These are phyloP conservation scores for Hypotaenidia philippensis DNA, from an alignment of 2,797 vertebrate species.

Conservation along the genomic window DNA sequence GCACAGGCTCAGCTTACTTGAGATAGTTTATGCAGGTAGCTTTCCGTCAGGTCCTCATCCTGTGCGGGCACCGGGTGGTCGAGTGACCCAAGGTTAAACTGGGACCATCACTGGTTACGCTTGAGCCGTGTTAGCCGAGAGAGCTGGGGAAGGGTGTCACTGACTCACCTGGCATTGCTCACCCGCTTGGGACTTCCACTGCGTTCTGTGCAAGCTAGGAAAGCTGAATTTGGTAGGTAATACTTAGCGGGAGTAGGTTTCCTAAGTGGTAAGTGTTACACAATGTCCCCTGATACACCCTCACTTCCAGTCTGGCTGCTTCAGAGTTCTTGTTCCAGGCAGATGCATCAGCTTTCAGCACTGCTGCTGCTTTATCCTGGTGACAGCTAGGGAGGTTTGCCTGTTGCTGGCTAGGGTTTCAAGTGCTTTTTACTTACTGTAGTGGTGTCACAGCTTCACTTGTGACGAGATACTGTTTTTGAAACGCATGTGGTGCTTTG, in stretches of 20 bases:
- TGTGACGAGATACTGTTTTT: not conserved
- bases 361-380: not conserved
- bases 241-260: not conserved
- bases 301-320: accelerated
- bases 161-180: not conserved
- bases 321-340: not conserved
- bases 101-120: accelerated
- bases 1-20: accelerated
- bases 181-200: accelerated
- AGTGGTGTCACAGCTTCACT: not conserved
- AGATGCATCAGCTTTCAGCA: not conserved
- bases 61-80: accelerated
- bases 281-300: not conserved
- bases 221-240: not conserved
- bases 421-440: not conserved
- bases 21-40: accelerated
- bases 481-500: accelerated
- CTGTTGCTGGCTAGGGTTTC: accelerated
- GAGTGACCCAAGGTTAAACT: not conserved
- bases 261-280: not conserved
- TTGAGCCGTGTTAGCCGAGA: not conserved
- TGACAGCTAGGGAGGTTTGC: not conserved
- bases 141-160: accelerated
- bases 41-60: not conserved
- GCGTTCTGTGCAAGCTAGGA: not conserved